These are phyloP conservation scores for Polietes domitor DNA, from an alignment of 2,888 invertebrate genomes.

Conservation along the genomic window DNA sequence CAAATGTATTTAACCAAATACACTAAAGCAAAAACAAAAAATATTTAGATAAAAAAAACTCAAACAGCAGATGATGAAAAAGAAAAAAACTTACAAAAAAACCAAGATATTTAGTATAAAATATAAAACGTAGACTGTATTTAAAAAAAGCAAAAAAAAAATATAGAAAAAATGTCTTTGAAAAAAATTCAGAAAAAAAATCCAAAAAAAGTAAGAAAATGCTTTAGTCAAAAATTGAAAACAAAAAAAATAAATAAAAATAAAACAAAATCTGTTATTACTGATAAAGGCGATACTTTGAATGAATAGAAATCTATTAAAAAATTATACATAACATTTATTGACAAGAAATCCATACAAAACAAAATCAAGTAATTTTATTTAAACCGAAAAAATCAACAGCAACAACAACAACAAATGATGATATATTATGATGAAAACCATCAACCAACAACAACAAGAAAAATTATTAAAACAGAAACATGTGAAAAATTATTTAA, in stretches of 20 bases:
- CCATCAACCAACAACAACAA: constrained; percentile 23
- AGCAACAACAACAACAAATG: not conserved
- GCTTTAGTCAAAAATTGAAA: constrained; percentile 50
- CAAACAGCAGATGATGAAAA: not conserved
- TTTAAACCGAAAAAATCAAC: constrained; percentile 55
- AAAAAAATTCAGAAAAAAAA: constrained; percentile 39
- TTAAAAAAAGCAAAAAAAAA: constrained; percentile 14
- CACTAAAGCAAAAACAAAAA: constrained; percentile 16
- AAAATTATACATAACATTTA: constrained; percentile 61
- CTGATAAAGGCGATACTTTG: constrained; percentile 55
- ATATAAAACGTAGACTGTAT: constrained; percentile 64
- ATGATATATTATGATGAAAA: constrained; percentile 5
- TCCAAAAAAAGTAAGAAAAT: constrained; percentile 46
- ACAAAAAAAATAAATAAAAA: not conserved
- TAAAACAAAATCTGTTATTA: constrained; percentile 56
- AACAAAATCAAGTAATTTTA: constrained; percentile 48
- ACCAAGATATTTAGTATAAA: constrained; percentile 51
- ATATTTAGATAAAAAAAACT: constrained; percentile 30
- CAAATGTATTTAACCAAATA: constrained; percentile 20
- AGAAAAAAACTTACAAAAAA: constrained; percentile 10
- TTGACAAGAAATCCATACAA: constrained; percentile 14
- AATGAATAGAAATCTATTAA: constrained; percentile 65
- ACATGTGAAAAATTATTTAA: constrained; percentile 63
- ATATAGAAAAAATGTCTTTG: constrained; percentile 36
- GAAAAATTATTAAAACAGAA: constrained; percentile 40